Conservation (phyloP, 2,113 vertebrate species). For the Nibea albiflora region DNA sequence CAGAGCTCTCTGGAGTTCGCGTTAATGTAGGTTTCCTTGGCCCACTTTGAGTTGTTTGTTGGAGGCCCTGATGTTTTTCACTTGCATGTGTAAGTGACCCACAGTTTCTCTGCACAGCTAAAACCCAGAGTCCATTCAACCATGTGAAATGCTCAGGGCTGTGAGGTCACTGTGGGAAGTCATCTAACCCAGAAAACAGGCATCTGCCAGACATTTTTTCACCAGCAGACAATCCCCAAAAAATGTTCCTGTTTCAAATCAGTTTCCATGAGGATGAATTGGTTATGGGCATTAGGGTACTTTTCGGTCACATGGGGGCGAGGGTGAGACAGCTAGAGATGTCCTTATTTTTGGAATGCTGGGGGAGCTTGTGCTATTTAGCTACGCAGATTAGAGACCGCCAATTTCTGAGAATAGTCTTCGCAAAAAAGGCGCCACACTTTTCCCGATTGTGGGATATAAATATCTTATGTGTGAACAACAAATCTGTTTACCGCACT, state of each 20-base stretch:
- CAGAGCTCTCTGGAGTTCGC: slow-evolving; percentile 1
- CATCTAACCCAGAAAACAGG: slow-evolving; percentile 61
- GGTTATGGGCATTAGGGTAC: slow-evolving; percentile 54
- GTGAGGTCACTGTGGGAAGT: slow-evolving; percentile 71
- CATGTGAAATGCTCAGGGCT: slow-evolving; percentile 44
- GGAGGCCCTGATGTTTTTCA: slow-evolving; percentile 52
- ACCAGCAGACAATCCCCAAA: slow-evolving; percentile 60
- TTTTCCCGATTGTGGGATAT: slow-evolving; percentile 57
- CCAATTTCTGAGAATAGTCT: slow-evolving; percentile 70
- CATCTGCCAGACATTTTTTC: slow-evolving; percentile 75
- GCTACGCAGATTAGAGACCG: slow-evolving; percentile 59
- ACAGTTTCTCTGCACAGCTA: slow-evolving; percentile 21
- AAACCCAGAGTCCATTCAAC: slow-evolving; percentile 40
- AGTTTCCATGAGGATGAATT: slow-evolving; percentile 74
- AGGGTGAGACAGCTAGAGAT: slow-evolving; percentile 60
- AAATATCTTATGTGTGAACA: slow-evolving; percentile 62
- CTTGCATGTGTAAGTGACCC: slow-evolving; percentile 35
- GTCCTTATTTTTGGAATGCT: slow-evolving; percentile 73
- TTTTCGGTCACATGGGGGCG: slow-evolving; percentile 61
- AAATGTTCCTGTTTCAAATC: slow-evolving; percentile 76
- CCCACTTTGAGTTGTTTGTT: slow-evolving; percentile 42
- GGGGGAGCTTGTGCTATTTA: slow-evolving; percentile 65
- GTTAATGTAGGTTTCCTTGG: neutral
- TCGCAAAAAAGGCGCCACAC: slow-evolving; percentile 8
- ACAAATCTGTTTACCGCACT: slow-evolving; percentile 47